Percentiles rank a stretch among this genome's conserved stretches.
phyloP scores from a whole-genome alignment of 2,888 invertebrate genomes.

The Stenchaetothrips biformis region DNA sequence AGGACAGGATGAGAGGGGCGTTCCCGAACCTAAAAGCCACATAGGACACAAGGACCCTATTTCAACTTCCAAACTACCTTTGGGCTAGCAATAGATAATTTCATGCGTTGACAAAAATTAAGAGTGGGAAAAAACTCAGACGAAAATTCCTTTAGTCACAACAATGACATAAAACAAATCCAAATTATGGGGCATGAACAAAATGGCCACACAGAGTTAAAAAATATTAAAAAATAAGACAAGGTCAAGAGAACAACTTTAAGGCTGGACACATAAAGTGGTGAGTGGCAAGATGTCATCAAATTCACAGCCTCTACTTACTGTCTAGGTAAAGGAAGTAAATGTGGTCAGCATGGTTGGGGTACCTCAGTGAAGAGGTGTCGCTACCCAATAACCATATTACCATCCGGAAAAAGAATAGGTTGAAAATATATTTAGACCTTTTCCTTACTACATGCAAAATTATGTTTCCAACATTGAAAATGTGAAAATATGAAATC shows the following conservation, averaged over 20 bases:
- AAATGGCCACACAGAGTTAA: constrained; percentile 1
- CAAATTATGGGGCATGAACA: not conserved
- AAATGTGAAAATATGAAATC: not conserved
- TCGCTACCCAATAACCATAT: constrained; percentile 14
- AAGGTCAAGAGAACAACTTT: not conserved
- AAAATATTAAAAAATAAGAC: not conserved
- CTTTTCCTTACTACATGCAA: not conserved
- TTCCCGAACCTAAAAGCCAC: constrained; percentile 5
- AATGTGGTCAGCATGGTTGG: constrained; percentile 17
- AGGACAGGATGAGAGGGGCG: not conserved
- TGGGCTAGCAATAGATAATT: too few relatives aligned
- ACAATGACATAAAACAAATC: not conserved
- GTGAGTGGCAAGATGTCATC: constrained; percentile 1
- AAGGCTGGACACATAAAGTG: constrained; percentile 11
- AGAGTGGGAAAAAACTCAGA: too few relatives aligned
- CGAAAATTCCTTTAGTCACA: not conserved
- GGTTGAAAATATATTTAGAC: constrained; percentile 7
- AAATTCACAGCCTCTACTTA: constrained; percentile 7
- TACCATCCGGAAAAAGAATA: constrained; percentile 16
- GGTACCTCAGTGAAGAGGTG: constrained; percentile 1
- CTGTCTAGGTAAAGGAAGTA: not conserved
- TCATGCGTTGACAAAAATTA: too few relatives aligned
- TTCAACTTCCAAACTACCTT: not conserved
- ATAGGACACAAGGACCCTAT: not conserved
- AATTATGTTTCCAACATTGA: not conserved